These are phyloP conservation scores for Linhomoeus sp. DNA, from an alignment of 2,888 invertebrate species.

Conservation along the genomic window DNA sequence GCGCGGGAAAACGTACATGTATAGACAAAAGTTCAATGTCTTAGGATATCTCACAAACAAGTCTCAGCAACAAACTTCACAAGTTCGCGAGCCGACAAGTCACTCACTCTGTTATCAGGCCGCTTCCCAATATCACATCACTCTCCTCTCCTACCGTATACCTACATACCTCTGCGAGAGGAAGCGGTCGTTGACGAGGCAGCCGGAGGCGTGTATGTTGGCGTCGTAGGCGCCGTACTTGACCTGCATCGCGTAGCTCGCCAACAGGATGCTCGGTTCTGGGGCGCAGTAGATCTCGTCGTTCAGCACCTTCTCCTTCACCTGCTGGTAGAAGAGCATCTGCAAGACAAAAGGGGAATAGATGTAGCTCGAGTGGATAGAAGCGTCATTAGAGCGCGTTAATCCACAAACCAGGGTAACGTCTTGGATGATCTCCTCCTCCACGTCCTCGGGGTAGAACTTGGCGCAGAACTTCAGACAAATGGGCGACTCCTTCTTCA, in stretches of 20 bases:
- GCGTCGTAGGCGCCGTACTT: constrained; percentile 88
- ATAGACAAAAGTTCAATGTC: no score
- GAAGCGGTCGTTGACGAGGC: constrained; percentile 72
- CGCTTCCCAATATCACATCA: no score
- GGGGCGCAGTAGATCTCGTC: constrained; percentile 99
- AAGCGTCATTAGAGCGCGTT: no score
- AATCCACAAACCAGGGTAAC: constrained; percentile 64
- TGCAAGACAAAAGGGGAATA: constrained; percentile 17
- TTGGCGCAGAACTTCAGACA: constrained; percentile 99
- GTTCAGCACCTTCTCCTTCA: constrained; percentile 86
- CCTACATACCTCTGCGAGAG: constrained; percentile 51
- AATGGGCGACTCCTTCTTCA: constrained; percentile 93
- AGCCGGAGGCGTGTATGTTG: constrained; percentile 56
- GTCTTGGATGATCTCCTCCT: constrained; percentile 96
- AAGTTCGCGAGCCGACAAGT: no score
- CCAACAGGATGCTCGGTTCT: constrained; percentile 79
- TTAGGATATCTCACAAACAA: no score
- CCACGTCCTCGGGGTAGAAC: constrained; percentile 98
- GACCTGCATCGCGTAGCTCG: constrained; percentile 83
- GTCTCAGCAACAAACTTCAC: no score
- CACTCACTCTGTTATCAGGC: no score
- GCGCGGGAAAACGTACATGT: no score
- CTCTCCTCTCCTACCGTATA: no score
- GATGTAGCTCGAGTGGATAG: no score
- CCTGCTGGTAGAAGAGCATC: constrained; percentile 45